These are phyloP conservation scores for Vimba vimba DNA, from an alignment of 2,113 vertebrate genomes.

Conservation along the genomic window DNA sequence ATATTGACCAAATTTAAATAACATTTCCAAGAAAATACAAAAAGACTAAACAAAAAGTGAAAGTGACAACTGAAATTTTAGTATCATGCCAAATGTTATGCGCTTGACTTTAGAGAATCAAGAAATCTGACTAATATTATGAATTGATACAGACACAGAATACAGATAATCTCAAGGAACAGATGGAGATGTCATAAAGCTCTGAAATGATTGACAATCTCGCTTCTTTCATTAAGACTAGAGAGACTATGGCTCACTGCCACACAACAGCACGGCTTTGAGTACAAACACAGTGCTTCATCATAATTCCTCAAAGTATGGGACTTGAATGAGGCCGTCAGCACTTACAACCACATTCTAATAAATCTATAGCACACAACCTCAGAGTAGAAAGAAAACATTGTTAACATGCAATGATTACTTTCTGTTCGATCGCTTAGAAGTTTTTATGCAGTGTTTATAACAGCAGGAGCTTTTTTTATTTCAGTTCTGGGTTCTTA, in stretches of 20 bases:
- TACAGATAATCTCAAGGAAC: background rate
- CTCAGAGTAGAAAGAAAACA: background rate
- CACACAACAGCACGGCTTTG: background rate
- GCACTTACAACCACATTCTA: background rate
- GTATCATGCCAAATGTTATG: background rate
- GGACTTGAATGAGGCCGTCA: background rate
- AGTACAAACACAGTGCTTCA: background rate
- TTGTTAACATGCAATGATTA: background rate
- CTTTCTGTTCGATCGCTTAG: background rate
- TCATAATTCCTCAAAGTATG: background rate
- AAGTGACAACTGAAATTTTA: background rate
- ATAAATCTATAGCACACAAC: background rate
- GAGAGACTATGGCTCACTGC: background rate
- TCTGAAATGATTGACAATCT: background rate
- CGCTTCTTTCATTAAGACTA: background rate
- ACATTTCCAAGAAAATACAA: background rate
- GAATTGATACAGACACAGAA: background rate
- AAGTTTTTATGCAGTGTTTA: background rate
- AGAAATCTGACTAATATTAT: background rate
- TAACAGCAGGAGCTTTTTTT: background rate
- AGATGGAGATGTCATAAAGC: slow-evolving; percentile 5
- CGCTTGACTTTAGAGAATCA: background rate
- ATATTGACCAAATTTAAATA: background rate
- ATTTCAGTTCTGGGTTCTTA: background rate
- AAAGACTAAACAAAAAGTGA: background rate